These are phyloP conservation scores for Nyctibius bracteatus DNA, from an alignment of 2,113 vertebrate genomes.

Conservation along the genomic window DNA sequence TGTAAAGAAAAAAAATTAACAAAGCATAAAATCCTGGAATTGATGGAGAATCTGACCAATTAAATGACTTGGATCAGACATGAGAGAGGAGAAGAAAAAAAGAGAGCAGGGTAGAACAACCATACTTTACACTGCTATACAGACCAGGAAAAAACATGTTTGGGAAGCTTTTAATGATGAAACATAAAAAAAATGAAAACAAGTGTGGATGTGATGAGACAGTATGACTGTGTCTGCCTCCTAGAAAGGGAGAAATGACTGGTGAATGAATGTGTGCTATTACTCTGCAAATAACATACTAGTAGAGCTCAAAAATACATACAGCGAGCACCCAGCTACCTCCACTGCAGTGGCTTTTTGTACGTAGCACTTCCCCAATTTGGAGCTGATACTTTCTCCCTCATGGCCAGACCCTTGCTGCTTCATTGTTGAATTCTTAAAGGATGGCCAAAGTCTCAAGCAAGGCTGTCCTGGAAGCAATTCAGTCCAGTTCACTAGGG, in stretches of 20 bases:
- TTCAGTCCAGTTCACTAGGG: not conserved
- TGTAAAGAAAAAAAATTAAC: not conserved
- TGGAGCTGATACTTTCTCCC: not conserved
- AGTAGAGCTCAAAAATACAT: not conserved
- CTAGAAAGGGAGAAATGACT: not conserved
- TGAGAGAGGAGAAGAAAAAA: not conserved
- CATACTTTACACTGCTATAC: not conserved
- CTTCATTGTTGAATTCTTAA: not conserved
- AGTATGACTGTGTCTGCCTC: not conserved
- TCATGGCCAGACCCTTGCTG: too few species aligned
- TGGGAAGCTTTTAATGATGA: not conserved
- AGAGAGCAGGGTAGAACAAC: not conserved
- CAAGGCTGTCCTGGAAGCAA: not conserved
- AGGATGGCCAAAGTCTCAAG: not conserved
- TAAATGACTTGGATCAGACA: not conserved
- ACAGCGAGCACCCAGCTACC: not conserved
- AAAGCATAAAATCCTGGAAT: not conserved
- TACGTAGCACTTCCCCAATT: not conserved
- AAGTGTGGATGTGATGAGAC: not conserved
- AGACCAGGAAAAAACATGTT: not conserved
- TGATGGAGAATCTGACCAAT: not conserved
- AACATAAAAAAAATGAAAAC: not conserved
- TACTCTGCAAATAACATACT: not conserved
- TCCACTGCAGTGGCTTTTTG: not conserved
- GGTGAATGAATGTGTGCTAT: not conserved